Percentiles rank a stretch among this genome's conserved stretches.
phyloP scores from a whole-genome alignment of 2,888 invertebrate genomes.

The Thalpophila matura region DNA sequence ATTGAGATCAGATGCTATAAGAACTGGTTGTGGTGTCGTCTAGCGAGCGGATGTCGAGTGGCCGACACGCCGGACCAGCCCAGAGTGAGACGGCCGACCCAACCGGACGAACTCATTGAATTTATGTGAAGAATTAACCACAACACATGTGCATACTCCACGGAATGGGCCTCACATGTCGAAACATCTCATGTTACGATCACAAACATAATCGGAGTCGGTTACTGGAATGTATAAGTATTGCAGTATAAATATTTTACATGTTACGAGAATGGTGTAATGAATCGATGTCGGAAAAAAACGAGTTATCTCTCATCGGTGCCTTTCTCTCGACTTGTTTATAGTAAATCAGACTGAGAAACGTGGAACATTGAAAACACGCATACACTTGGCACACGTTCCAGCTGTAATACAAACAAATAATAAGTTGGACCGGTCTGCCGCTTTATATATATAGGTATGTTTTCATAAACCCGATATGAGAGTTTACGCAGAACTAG shows the following conservation, averaged over 20 bases:
- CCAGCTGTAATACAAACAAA: conserved; percentile 83
- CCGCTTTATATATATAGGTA: conserved; percentile 82
- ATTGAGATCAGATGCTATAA: conserved; percentile 72
- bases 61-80: conserved; percentile 46
- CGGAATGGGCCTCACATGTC: conserved; percentile 64
- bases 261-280: conserved; percentile 64
- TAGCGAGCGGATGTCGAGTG: conserved; percentile 74
- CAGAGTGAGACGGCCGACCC: conserved; percentile 42
- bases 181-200: conserved; percentile 66
- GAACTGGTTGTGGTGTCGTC: conserved; percentile 67
- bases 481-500: conserved; percentile 87
- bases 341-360: conserved; percentile 76
- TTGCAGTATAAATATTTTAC: conserved; percentile 62
- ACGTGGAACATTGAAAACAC: conserved; percentile 76
- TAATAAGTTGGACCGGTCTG: conserved; percentile 83
- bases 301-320: conserved; percentile 70
- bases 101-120: conserved; percentile 69
- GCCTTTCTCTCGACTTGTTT: conserved; percentile 71
- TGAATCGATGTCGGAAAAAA: conserved; percentile 65
- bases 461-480: conserved; percentile 88
- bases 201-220: conserved; percentile 64
- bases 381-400: conserved; percentile 84
- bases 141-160: conserved; percentile 56
- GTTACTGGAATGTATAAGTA: conserved; percentile 60
- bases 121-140: conserved; percentile 72